phyloP scores from a whole-genome alignment of 2,113 vertebrate species.

The Phoxinus phoxinus region DNA sequence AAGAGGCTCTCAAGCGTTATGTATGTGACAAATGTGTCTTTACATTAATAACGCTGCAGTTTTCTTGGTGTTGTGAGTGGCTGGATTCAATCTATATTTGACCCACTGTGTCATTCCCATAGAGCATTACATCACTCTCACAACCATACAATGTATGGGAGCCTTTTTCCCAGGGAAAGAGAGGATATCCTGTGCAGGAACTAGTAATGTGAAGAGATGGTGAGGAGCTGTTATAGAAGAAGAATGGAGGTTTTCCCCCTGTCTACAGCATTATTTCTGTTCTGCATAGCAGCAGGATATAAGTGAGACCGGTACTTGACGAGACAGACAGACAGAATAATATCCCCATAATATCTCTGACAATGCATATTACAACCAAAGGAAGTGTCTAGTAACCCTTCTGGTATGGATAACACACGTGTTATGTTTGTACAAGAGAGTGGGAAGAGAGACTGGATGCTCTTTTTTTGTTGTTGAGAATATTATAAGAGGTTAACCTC shows the following conservation, averaged over 20 bases:
- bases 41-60: neutral
- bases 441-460: neutral
- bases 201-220: slow-evolving; percentile 36
- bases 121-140: slow-evolving; percentile 48
- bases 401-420: neutral
- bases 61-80: neutral
- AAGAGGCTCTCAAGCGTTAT: slow-evolving; percentile 1
- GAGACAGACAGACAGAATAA: slow-evolving; percentile 40
- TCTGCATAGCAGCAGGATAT: slow-evolving; percentile 48
- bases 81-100: slow-evolving; percentile 35
- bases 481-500: neutral
- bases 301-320: slow-evolving; percentile 44
- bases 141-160: slow-evolving; percentile 44
- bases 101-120: slow-evolving; percentile 40
- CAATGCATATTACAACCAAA: neutral
- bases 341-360: neutral
- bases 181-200: slow-evolving; percentile 65
- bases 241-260: slow-evolving; percentile 25
- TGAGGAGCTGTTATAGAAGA: slow-evolving; percentile 32
- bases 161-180: slow-evolving; percentile 59
- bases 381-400: neutral
- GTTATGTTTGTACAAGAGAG: neutral
- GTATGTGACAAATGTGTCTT: neutral
- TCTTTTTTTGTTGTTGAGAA: no score
- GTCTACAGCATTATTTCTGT: slow-evolving; percentile 21